Evolutionary conservation across 1,140 invertebrate species (phyloP).

Genomic region (Luehdorfia chinensis): DNA sequence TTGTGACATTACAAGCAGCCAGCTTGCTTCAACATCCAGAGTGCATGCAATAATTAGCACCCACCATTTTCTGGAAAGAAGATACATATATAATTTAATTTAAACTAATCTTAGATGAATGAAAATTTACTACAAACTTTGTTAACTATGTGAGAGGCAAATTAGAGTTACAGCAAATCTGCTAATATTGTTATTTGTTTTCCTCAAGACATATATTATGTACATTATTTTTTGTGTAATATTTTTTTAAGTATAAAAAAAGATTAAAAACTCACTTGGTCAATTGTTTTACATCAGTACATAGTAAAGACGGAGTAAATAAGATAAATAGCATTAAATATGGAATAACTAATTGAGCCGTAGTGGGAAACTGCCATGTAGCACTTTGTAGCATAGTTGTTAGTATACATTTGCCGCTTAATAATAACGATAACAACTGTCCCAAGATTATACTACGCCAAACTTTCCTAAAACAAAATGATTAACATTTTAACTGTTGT

Average conservation of each 20-base stretch:
- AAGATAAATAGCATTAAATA: slow-evolving; percentile 87
- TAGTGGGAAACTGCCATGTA: slow-evolving; percentile 84
- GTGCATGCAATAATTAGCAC: slow-evolving; percentile 54
- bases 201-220: too few species aligned
- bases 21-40: slow-evolving; percentile 81
- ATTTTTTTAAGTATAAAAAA: too few species aligned
- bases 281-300: slow-evolving; percentile 81
- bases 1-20: slow-evolving; percentile 68
- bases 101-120: background rate
- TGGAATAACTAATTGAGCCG: slow-evolving; percentile 89
- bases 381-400: slow-evolving; percentile 85
- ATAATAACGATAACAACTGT: slow-evolving; percentile 85
- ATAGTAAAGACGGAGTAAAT: slow-evolving; percentile 86
- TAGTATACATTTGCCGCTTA: slow-evolving; percentile 86
- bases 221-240: too few species aligned
- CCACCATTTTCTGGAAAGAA: slow-evolving; percentile 61
- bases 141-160: too few species aligned
- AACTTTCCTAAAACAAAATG: slow-evolving; percentile 79
- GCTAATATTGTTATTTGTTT: background rate
- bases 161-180: too few species aligned
- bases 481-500: background rate
- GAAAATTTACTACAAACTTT: background rate
- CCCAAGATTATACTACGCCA: slow-evolving; percentile 87
- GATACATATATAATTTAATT: slow-evolving; percentile 4
- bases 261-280: slow-evolving; percentile 78